Evolutionary conservation across 1,140 invertebrate genomes (phyloP).

Genomic region (Trichonephila inaurata): DNA sequence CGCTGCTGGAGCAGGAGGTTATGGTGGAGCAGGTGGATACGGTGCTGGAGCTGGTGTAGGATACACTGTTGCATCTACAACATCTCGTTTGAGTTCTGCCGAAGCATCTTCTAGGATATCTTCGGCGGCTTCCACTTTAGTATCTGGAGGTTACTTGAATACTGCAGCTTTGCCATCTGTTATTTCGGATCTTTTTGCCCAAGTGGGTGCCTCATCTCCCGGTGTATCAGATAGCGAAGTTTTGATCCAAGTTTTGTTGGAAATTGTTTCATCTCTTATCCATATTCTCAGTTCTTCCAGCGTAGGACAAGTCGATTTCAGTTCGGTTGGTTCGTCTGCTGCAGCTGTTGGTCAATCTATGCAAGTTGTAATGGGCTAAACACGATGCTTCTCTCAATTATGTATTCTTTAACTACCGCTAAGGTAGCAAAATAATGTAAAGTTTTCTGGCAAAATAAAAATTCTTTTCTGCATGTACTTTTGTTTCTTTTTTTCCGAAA

Average conservation of each 20-base stretch:
- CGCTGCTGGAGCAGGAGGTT: background rate
- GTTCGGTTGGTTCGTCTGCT: background rate
- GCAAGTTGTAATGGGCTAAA: too few species aligned
- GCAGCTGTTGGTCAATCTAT: background rate
- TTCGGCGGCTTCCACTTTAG: background rate
- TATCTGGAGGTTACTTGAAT: background rate
- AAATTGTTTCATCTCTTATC: constrained; percentile 33
- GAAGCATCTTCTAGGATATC: background rate
- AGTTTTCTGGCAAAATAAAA: too few species aligned
- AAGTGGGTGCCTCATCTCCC: background rate
- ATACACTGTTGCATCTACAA: background rate
- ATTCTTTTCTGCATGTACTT: too few species aligned
- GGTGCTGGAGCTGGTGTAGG: too few species aligned
- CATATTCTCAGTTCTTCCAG: constrained; percentile 18
- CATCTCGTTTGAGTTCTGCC: background rate
- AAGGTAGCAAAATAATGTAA: too few species aligned
- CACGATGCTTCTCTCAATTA: too few species aligned
- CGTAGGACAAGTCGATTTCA: background rate
- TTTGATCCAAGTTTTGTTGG: constrained; percentile 22
- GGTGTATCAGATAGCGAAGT: constrained; percentile 5
- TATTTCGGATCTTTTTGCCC: background rate
- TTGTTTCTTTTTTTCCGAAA: too few species aligned
- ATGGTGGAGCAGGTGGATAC: too few species aligned
- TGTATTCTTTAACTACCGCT: too few species aligned
- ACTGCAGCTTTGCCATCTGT: background rate